Percentiles rank a stretch among this genome's conserved stretches.
phyloP scores from a whole-genome alignment of 2,113 vertebrate genomes.

The Arenaria interpres region DNA sequence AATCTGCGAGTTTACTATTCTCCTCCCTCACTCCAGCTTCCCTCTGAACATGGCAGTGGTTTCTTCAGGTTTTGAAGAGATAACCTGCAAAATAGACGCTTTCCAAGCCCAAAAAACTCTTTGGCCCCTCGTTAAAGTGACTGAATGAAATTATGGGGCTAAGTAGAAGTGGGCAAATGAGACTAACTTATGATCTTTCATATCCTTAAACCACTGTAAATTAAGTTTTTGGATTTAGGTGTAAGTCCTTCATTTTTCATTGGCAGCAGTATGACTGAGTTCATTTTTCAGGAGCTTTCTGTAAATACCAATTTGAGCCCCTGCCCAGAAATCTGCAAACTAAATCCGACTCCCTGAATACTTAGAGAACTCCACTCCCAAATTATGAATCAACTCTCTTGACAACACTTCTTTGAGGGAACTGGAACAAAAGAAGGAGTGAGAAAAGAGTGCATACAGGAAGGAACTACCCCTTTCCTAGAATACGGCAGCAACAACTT shows the following conservation, averaged over 20 bases:
- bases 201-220: not conserved
- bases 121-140: not conserved
- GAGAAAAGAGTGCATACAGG: not conserved
- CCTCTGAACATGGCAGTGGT: fast-evolving
- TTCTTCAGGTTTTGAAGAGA: not conserved
- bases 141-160: not conserved
- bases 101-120: not conserved
- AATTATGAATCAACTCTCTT: not conserved
- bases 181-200: not conserved
- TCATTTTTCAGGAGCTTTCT: not conserved
- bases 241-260: not conserved
- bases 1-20: not conserved
- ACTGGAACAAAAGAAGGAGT: not conserved
- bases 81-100: not conserved
- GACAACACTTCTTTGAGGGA: not conserved
- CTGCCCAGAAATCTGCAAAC: not conserved
- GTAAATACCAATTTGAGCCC: not conserved
- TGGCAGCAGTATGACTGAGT: not conserved
- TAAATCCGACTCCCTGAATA: not conserved
- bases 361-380: not conserved
- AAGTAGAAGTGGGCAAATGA: not conserved
- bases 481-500: not conserved
- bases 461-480: not conserved
- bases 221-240: not conserved
- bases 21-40: not conserved